Percentiles rank a stretch among this genome's conserved stretches.
Conservation (phyloP, 2,797 vertebrate genomes). For the Sebastes iracundus region DNA sequence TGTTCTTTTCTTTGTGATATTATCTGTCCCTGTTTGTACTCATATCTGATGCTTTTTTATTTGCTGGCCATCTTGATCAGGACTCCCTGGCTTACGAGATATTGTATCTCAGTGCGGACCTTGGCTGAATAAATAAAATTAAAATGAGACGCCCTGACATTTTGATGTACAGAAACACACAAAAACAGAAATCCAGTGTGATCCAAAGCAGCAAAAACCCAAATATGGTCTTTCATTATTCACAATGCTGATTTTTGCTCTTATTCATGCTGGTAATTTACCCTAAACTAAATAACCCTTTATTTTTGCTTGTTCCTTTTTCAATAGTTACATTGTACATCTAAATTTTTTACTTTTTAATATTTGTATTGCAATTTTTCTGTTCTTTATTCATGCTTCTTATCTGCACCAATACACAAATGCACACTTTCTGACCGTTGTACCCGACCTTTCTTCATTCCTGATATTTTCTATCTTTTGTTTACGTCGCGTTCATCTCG, state of each 20-base stretch:
- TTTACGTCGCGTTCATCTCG: background rate
- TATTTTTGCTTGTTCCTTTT: background rate
- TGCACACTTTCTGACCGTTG: conserved; percentile 18
- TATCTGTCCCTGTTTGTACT: no score
- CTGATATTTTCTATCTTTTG: conserved; percentile 7
- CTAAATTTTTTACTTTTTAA: background rate
- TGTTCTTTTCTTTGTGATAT: no score
- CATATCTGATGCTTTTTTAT: background rate
- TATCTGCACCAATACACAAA: background rate
- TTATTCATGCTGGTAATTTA: no score
- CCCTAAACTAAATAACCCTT: background rate
- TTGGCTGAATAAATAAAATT: no score
- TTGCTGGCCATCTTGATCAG: background rate
- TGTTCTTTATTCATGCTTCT: background rate
- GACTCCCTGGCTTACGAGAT: no score
- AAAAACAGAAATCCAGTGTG: background rate
- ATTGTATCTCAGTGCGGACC: no score
- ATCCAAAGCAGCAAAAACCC: background rate
- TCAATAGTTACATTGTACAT: background rate
- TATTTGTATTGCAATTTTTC: background rate
- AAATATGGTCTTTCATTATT: background rate
- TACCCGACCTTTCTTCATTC: background rate
- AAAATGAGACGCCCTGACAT: no score
- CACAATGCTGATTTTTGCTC: no score
- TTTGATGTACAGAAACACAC: background rate